Evolutionary conservation across 1,140 invertebrate genomes (phyloP), one percentile per base, ranked within the genome.

Genomic region (Trinorchestia longiramus): DNA sequence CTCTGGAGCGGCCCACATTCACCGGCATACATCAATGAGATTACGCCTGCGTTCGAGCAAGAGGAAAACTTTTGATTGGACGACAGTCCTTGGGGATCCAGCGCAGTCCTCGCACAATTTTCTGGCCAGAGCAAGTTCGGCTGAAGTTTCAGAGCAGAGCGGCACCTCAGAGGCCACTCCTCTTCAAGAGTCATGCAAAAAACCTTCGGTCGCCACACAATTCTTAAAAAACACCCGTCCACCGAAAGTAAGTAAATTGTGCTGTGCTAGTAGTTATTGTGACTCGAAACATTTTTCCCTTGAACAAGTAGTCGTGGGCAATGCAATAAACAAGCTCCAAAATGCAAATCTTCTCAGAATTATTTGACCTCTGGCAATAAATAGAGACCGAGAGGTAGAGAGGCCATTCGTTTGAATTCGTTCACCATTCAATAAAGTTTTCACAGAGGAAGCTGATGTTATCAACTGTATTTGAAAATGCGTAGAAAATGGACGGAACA

Each of bases 31-130:
- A 94, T 94, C 92, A 94, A 94, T 94, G 92, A 94, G 92, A 94
- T 94, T 94, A 94, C 92, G 92, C 92, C 43, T 45, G 92, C 92
- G 92, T 94, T 94, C 92, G 43, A 45, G 92, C 43, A 94, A 94
- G 92, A 94, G 92, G 92, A 42, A 94, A 94, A 94, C 92, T 94
- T 94, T 94, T 94, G 92, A 94, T 94, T 94, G 92, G 92, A 94
- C 92, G 92, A 44, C 43, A 94, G 43, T 94, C 92, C 92, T 45
- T 43, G 44, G 44, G 92, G 92, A 94, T 44, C 36, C 43, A 42
- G 88, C 92, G 44, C 92, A 45, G 43, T 47, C 92, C 92, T 43
- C 92, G 44, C 92, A 45, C 92, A 94, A 94, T 94, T 94, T 94
- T 94, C 92, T 45, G 92, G 44, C 92, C 92, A 94, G 44, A 44